Evolutionary conservation across 2,113 vertebrate genomes (phyloP).

Genomic region (Chloebia gouldiae): DNA sequence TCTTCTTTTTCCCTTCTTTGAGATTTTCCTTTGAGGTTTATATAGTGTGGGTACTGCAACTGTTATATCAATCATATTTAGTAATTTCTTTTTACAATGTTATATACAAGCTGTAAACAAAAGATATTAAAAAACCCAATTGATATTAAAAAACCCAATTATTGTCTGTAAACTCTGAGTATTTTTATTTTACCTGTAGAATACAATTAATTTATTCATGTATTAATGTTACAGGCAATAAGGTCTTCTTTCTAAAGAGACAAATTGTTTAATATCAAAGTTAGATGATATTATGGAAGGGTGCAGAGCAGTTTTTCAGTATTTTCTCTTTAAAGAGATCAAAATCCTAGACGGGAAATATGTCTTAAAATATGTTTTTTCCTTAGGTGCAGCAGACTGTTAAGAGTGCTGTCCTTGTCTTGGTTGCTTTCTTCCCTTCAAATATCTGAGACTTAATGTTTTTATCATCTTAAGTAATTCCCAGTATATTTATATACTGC

Average conservation of each 20-base stretch:
- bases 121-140: background rate
- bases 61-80: constrained; percentile 45
- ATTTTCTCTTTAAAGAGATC: constrained; percentile 29
- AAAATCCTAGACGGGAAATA: background rate
- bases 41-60: background rate
- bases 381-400: background rate
- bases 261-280: background rate
- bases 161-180: background rate
- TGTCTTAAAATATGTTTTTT: background rate
- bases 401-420: background rate
- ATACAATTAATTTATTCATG: background rate
- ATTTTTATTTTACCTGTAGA: background rate
- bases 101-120: background rate
- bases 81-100: background rate
- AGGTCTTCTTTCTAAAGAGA: background rate
- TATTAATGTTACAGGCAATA: background rate
- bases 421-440: background rate
- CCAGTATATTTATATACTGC: constrained; percentile 61
- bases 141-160: background rate
- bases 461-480: constrained; percentile 61
- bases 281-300: background rate
- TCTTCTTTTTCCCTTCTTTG: constrained; percentile 3
- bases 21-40: constrained; percentile 58
- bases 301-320: background rate
- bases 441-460: constrained; percentile 30